These are phyloP conservation scores for Vanessa tameamea DNA, from an alignment of 1,140 invertebrate genomes.

Conservation along the genomic window DNA sequence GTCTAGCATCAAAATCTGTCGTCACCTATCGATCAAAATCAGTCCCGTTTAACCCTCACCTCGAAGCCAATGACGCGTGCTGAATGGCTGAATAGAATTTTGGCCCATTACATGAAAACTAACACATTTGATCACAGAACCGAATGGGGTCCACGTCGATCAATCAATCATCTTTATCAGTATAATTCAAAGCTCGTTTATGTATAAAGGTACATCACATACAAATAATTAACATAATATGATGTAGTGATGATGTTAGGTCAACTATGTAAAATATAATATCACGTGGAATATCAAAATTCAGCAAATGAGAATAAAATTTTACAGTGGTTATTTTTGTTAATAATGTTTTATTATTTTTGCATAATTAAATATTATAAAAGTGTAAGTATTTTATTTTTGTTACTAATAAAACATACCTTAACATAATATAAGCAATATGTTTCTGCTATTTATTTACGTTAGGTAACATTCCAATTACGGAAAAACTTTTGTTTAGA, in stretches of 20 bases:
- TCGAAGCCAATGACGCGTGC: constrained; percentile 29
- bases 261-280: not conserved
- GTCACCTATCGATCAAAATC: constrained; percentile 28
- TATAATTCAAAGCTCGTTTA: constrained; percentile 52
- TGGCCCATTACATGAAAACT: constrained; percentile 34
- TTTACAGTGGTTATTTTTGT: too few relatives aligned
- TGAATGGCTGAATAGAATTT: constrained; percentile 35
- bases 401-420: too few relatives aligned
- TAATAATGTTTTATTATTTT: too few relatives aligned
- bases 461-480: too few relatives aligned
- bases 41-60: constrained; percentile 29
- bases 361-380: too few relatives aligned
- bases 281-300: not conserved
- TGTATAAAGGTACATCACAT: constrained; percentile 46
- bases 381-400: too few relatives aligned
- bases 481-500: too few relatives aligned
- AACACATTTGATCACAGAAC: constrained; percentile 27
- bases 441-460: too few relatives aligned
- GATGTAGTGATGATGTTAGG: not conserved
- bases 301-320: too few relatives aligned
- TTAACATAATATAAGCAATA: too few relatives aligned
- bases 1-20: constrained; percentile 15
- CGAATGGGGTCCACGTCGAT: constrained; percentile 38
- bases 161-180: constrained; percentile 64
- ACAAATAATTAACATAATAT: constrained; percentile 35